Evolutionary conservation across 2,888 invertebrate genomes (phyloP), one percentile per base, ranked within the genome.

Genomic region (Brenthis hecate): DNA sequence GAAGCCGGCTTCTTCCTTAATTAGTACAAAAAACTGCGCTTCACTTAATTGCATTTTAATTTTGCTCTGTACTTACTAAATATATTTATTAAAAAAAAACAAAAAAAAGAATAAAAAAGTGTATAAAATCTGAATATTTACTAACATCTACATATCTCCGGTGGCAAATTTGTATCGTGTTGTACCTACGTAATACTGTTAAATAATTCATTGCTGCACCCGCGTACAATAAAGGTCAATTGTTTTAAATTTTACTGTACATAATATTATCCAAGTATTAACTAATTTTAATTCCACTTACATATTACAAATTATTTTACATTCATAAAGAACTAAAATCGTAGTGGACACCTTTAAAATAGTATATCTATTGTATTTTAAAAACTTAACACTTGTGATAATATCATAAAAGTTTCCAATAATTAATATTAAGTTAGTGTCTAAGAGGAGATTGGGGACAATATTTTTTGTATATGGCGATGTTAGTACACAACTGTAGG

Each of bases 401-500:
- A 11, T 43, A 43, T 11, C 1, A 43, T 8, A 2, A 43, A 11
- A 8, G 8, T 43, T 43, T 8, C 36, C 2, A 43, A 11, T 43
- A 43, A 43, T 43, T 36, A 36, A 36, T 6, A 36, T 36, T 43
- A 28, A 28, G 28, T 23, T 3, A 3, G 36, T 43, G 11, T 43
- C 13, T 16, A 16, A 16, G 16, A 13, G 16, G 51, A 16, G 56
- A 56, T 66, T 69, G 69, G 72, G 72, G 75, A 48, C 51, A 66
- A 61, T 58, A 56, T 48, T 6, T 65, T 65, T 65, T 50, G 48
- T 54, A 54, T 63, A 65, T 56, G 56, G 48, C 72, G 75, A 77
- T 77, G 78, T 57, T 65, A 62, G 50, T 66, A 53, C 58, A 57
- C 57, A 65, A 56, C 81, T 76, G 79, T 81, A 78, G 74, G 81